phyloP scores from a whole-genome alignment of 2,888 invertebrate genomes.

The Rhamnusium bicolor region DNA sequence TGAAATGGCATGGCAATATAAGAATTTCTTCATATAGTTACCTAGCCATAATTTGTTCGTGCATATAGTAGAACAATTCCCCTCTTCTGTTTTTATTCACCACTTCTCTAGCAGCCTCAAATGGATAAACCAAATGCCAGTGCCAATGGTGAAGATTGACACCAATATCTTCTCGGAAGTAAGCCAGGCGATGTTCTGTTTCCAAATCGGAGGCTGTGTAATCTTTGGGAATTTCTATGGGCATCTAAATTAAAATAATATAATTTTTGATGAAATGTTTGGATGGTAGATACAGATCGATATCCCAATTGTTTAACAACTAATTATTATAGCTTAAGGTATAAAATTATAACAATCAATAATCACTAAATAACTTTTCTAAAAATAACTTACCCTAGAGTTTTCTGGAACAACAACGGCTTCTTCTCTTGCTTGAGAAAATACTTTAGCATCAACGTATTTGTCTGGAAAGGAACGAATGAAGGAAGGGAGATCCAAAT shows the following conservation, averaged over 20 bases:
- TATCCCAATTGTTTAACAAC: too few relatives aligned
- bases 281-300: too few relatives aligned
- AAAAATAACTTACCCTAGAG: slow-evolving; percentile 73
- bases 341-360: too few relatives aligned
- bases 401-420: slow-evolving; percentile 77
- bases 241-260: slow-evolving; percentile 70
- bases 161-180: slow-evolving; percentile 90
- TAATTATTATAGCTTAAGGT: background rate
- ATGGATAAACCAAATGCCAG: slow-evolving; percentile 92
- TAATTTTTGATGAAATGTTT: too few relatives aligned
- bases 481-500: slow-evolving; percentile 81
- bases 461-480: slow-evolving; percentile 87
- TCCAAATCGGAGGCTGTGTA: slow-evolving; percentile 84
- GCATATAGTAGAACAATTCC: slow-evolving; percentile 88
- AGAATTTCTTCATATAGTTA: slow-evolving; percentile 71
- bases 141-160: slow-evolving; percentile 94
- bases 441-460: slow-evolving; percentile 83
- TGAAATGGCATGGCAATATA: too few relatives aligned
- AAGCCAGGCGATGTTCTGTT: slow-evolving; percentile 86
- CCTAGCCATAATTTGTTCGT: slow-evolving; percentile 78
- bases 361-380: too few relatives aligned
- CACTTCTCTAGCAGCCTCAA: slow-evolving; percentile 76
- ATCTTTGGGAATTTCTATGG: slow-evolving; percentile 81
- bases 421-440: slow-evolving; percentile 81
- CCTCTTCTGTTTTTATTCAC: slow-evolving; percentile 85